Conservation (phyloP, 2,888 invertebrate species). For the Oscheius myriophilus region DNA sequence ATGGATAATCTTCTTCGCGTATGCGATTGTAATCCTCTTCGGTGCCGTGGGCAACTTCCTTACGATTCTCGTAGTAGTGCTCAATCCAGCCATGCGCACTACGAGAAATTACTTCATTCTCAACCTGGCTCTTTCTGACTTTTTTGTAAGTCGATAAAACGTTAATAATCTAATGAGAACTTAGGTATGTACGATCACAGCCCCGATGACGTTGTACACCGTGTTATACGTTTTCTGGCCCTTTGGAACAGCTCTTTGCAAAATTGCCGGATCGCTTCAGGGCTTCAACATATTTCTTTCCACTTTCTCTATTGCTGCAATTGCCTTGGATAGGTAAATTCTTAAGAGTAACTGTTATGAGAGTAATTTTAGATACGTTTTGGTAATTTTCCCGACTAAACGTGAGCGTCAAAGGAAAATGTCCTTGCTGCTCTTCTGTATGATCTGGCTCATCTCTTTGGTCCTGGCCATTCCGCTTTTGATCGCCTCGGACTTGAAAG, state of each 20-base stretch:
- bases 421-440: slow-evolving; percentile 72
- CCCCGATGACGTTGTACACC: slow-evolving; percentile 88
- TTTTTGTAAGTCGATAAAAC: slow-evolving; percentile 59
- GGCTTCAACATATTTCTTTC: slow-evolving; percentile 89
- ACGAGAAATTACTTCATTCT: slow-evolving; percentile 77
- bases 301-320: slow-evolving; percentile 91
- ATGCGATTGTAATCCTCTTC: slow-evolving; percentile 80
- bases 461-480: slow-evolving; percentile 64
- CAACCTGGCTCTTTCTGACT: slow-evolving; percentile 68
- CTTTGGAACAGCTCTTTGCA: slow-evolving; percentile 84
- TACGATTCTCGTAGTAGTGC: slow-evolving; percentile 82
- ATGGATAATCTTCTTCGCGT: slow-evolving; percentile 62
- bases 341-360: not conserved
- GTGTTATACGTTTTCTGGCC: slow-evolving; percentile 87
- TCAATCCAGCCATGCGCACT: slow-evolving; percentile 88
- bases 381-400: slow-evolving; percentile 70
- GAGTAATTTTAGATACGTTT: slow-evolving; percentile 62
- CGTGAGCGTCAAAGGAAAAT: slow-evolving; percentile 72
- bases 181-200: slow-evolving; percentile 84
- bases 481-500: slow-evolving; percentile 64
- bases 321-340: slow-evolving; percentile 73
- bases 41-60: slow-evolving; percentile 87
- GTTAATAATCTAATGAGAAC: no score
- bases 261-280: slow-evolving; percentile 85
- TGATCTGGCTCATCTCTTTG: slow-evolving; percentile 74